A percentile compares a stretch with the other conserved stretches of the same genome.
Conservation (phyloP, 1,140 invertebrate species). For the Hylyphantes graminicola region DNA sequence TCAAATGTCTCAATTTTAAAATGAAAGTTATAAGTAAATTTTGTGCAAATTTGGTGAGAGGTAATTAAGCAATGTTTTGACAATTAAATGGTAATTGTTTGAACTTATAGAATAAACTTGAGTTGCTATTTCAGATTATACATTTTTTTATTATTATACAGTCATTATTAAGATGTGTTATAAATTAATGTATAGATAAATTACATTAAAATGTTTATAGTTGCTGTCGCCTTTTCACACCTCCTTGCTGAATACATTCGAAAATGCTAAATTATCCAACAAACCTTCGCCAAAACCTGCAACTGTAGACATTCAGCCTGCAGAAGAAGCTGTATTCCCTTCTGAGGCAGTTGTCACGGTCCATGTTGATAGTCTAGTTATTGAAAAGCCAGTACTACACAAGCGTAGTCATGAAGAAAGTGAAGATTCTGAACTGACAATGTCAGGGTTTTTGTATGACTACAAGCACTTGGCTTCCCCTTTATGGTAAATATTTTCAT, state of each 20-base stretch:
- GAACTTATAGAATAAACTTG: too few relatives aligned
- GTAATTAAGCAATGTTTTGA: too few relatives aligned
- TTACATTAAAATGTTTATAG: slow-evolving; percentile 5
- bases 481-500: slow-evolving; percentile 22
- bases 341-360: background rate
- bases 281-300: slow-evolving; percentile 5
- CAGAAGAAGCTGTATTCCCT: background rate
- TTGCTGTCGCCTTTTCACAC: slow-evolving; percentile 41
- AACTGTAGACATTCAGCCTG: slow-evolving; percentile 8
- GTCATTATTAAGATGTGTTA: too few relatives aligned
- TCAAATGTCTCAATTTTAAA: too few relatives aligned
- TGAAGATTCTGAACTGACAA: slow-evolving; percentile 14
- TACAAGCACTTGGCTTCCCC: slow-evolving; percentile 14
- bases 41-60: too few relatives aligned
- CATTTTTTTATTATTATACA: too few relatives aligned
- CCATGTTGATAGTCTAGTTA: slow-evolving; percentile 10
- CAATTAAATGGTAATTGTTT: too few relatives aligned
- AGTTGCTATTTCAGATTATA: too few relatives aligned
- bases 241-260: slow-evolving; percentile 49
- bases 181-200: too few relatives aligned
- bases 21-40: too few relatives aligned
- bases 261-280: slow-evolving; percentile 47
- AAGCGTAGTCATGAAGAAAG: slow-evolving; percentile 40
- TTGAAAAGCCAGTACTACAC: slow-evolving; percentile 30
- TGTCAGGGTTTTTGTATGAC: slow-evolving; percentile 30